A percentile compares a stretch with the other conserved stretches of the same genome.
These are phyloP conservation scores for Varanus komodoensis DNA, from an alignment of 2,113 vertebrate genomes.

Conservation along the genomic window DNA sequence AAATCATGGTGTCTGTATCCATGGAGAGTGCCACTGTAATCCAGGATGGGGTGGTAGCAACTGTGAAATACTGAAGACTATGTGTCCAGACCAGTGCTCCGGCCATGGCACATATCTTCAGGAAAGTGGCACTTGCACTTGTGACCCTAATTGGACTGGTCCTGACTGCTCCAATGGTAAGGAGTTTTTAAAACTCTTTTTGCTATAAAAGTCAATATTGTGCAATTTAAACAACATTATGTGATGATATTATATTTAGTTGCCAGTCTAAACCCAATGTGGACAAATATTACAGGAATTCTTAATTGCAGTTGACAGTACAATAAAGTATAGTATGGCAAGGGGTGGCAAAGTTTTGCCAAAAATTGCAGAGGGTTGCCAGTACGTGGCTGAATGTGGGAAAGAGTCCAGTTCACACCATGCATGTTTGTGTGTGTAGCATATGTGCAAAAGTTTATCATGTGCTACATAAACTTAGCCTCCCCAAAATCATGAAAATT, in stretches of 20 bases:
- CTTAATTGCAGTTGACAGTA: not conserved
- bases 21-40: conserved; percentile 95
- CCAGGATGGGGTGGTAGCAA: conserved; percentile 92
- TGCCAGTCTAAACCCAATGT: not conserved
- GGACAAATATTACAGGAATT: not conserved
- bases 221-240: not conserved
- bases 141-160: conserved; percentile 93
- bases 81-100: conserved; percentile 96
- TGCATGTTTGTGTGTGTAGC: too few species aligned
- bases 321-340: not conserved
- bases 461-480: not conserved
- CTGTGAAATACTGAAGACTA: conserved; percentile 93
- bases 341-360: too few species aligned
- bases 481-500: not conserved
- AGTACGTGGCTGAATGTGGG: not conserved
- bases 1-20: conserved; percentile 91
- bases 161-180: conserved; percentile 95
- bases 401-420: not conserved
- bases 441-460: not conserved
- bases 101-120: conserved; percentile 92
- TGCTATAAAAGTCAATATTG: not conserved
- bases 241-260: not conserved
- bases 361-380: not conserved
- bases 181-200: conserved; percentile 26
- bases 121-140: conserved; percentile 91